These are phyloP conservation scores for Pandion haliaetus DNA, from an alignment of 2,113 vertebrate species.

Conservation along the genomic window DNA sequence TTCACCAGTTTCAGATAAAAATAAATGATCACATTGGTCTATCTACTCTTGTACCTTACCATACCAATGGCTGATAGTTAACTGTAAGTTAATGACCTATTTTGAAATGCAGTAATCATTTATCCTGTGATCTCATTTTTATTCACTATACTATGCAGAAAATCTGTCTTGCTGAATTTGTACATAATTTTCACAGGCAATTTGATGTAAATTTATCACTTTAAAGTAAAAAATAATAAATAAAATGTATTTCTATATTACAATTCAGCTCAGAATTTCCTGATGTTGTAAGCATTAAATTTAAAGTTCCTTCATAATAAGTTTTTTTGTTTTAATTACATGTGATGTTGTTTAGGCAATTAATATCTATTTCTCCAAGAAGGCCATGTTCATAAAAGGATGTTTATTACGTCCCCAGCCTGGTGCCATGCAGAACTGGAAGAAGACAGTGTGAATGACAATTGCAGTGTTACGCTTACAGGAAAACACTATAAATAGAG, in stretches of 20 bases:
- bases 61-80: neutral
- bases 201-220: neutral
- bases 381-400: neutral
- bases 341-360: neutral
- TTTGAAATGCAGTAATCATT: neutral
- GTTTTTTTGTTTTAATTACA: neutral
- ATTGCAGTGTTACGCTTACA: neutral
- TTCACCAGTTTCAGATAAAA: neutral
- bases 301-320: neutral
- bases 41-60: neutral
- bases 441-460: neutral
- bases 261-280: neutral
- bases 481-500: conserved; percentile 35
- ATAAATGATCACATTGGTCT: accelerated
- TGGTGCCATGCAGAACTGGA: neutral
- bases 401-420: neutral
- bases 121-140: neutral
- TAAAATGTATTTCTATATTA: neutral
- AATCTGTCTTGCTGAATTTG: neutral
- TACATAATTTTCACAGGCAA: neutral
- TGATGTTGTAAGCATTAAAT: neutral
- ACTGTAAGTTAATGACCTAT: neutral
- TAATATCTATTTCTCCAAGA: neutral
- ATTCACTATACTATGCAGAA: neutral
- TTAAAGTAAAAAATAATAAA: neutral